Conservation (phyloP, 2,797 vertebrate species). For the Acestrorhynchus altus region DNA sequence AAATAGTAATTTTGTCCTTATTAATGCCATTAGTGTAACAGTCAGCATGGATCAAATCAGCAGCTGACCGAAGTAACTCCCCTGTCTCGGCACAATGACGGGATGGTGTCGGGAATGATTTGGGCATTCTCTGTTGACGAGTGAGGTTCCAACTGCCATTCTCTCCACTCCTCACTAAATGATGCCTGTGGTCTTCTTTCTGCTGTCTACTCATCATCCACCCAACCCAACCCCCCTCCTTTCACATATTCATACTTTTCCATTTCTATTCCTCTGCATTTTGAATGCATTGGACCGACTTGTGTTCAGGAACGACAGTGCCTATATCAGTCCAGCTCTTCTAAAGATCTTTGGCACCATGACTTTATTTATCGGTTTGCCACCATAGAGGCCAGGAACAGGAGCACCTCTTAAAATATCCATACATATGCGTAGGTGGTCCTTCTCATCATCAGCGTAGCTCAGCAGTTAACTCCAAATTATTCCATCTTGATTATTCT, state of each 20-base stretch:
- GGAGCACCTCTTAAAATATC: not conserved
- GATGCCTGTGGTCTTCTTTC: constrained; percentile 47
- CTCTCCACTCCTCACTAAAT: constrained; percentile 64
- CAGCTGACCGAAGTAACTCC: constrained; percentile 78
- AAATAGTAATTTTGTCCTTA: constrained; percentile 85
- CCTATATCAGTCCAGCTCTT: constrained; percentile 25
- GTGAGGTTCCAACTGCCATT: constrained; percentile 72
- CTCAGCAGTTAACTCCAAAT: constrained; percentile 14
- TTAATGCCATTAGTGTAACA: constrained; percentile 87
- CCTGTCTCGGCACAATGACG: constrained; percentile 76
- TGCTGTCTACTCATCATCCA: not conserved
- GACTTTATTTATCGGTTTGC: constrained; percentile 16
- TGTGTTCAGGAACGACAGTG: constrained; percentile 5
- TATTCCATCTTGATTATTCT: not conserved
- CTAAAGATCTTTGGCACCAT: constrained; percentile 21
- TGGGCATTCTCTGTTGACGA: constrained; percentile 78
- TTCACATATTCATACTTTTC: not conserved
- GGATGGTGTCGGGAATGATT: constrained; percentile 79
- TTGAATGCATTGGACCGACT: constrained; percentile 29
- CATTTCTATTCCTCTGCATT: constrained; percentile 23
- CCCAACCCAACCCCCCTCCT: not conserved
- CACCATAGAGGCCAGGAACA: not conserved
- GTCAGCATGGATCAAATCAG: constrained; percentile 85
- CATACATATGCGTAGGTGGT: not conserved
- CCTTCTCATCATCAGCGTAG: constrained; percentile 2